These are phyloP conservation scores for Probosciger aterrimus DNA, from an alignment of 2,113 vertebrate genomes.

Conservation along the genomic window DNA sequence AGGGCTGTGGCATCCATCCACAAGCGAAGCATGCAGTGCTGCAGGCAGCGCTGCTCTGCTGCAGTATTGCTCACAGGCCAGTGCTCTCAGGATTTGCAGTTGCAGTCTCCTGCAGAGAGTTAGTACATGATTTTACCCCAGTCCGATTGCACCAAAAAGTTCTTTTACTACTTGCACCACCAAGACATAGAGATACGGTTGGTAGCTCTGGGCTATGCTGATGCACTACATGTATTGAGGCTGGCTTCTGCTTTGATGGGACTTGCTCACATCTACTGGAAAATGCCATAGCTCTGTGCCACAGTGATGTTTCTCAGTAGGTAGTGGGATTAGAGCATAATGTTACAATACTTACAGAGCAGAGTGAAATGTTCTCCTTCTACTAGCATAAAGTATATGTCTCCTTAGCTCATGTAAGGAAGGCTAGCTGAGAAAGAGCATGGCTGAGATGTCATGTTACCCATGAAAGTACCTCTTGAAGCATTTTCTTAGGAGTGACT, in stretches of 20 bases:
- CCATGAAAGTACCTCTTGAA: neutral
- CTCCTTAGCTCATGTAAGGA: neutral
- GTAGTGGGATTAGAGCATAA: neutral
- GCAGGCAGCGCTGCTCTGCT: neutral
- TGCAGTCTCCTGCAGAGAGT: neutral
- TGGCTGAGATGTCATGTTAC: neutral
- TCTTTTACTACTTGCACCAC: accelerated
- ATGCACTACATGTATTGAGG: accelerated
- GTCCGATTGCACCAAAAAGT: neutral
- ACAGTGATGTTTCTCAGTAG: neutral
- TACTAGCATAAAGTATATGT: neutral
- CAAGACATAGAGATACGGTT: neutral
- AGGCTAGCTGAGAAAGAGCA: neutral
- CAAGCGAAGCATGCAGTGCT: neutral
- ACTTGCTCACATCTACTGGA: neutral
- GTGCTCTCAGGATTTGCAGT: neutral
- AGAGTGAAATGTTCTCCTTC: neutral
- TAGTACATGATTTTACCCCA: neutral
- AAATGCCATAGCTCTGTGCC: neutral
- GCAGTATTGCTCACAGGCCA: neutral
- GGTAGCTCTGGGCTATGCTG: neutral
- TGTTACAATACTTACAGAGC: neutral
- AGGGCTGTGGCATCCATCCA: neutral
- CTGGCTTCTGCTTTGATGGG: neutral
- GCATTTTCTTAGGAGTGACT: neutral